These are phyloP conservation scores for Calliphora vicina DNA, from an alignment of 1,140 invertebrate genomes.

Conservation along the genomic window DNA sequence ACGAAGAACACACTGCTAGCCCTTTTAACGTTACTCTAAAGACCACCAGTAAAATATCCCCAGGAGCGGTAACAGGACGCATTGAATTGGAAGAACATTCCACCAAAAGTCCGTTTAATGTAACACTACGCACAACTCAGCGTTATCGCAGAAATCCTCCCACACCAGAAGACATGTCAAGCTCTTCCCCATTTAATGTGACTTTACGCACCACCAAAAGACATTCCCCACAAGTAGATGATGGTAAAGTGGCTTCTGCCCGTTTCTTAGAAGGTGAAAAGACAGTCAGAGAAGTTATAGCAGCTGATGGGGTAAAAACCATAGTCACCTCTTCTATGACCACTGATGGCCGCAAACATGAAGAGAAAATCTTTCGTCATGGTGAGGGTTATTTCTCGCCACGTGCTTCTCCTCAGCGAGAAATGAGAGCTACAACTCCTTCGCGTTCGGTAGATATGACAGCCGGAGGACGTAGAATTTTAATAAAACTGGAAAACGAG, in stretches of 20 bases:
- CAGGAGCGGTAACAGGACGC: slow-evolving; percentile 64
- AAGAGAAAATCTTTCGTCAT: slow-evolving; percentile 59
- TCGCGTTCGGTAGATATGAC: slow-evolving; percentile 56
- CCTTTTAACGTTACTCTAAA: slow-evolving; percentile 58
- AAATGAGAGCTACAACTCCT: slow-evolving; percentile 46
- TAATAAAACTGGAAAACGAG: slow-evolving; percentile 57
- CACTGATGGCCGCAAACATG: slow-evolving; percentile 54
- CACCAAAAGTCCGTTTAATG: slow-evolving; percentile 48
- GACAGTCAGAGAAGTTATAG: slow-evolving; percentile 50
- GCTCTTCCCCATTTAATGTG: slow-evolving; percentile 65
- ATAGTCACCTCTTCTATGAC: slow-evolving; percentile 60
- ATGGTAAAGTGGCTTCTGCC: slow-evolving; percentile 35
- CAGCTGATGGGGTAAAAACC: slow-evolving; percentile 56
- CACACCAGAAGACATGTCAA: slow-evolving; percentile 68
- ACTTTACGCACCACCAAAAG: slow-evolving; percentile 53
- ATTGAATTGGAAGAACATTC: slow-evolving; percentile 67
- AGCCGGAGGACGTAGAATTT: slow-evolving; percentile 54
- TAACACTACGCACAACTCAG: slow-evolving; percentile 61
- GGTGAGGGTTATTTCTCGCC: slow-evolving; percentile 60
- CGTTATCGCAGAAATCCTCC: slow-evolving; percentile 55
- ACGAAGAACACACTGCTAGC: slow-evolving; percentile 49
- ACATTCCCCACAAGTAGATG: slow-evolving; percentile 21
- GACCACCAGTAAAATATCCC: slow-evolving; percentile 52
- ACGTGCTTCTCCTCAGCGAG: slow-evolving; percentile 46
- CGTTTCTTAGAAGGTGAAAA: slow-evolving; percentile 54